Evolutionary conservation across 1,140 invertebrate genomes (phyloP).

Genomic region (Pseudoatta argentina): DNA sequence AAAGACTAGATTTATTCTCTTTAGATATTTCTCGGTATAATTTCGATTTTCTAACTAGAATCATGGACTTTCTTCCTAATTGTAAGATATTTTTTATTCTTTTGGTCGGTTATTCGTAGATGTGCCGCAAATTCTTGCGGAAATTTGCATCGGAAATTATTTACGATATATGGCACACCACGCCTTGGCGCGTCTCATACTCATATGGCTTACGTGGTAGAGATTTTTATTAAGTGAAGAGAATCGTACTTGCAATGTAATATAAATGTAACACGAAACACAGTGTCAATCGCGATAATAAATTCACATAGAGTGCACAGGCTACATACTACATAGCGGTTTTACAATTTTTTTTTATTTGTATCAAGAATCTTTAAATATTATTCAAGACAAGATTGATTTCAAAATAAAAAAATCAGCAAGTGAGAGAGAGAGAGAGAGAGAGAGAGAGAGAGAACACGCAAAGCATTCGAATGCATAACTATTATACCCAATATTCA

Average conservation of each 20-base stretch:
- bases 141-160: slow-evolving; percentile 5
- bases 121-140: slow-evolving; percentile 33
- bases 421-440: background rate
- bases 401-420: background rate
- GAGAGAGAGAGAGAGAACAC: background rate
- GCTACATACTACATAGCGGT: slow-evolving; percentile 31
- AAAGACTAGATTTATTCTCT: slow-evolving; percentile 78
- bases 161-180: slow-evolving; percentile 1
- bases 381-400: background rate
- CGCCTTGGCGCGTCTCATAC: background rate
- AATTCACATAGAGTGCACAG: slow-evolving; percentile 57
- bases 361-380: slow-evolving; percentile 38
- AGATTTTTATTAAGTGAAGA: slow-evolving; percentile 1
- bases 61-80: slow-evolving; percentile 28
- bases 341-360: slow-evolving; percentile 16
- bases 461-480: background rate
- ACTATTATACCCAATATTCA: background rate
- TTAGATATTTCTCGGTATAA: slow-evolving; percentile 70
- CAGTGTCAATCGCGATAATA: slow-evolving; percentile 27
- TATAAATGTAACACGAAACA: slow-evolving; percentile 19
- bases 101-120: slow-evolving; percentile 63
- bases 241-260: slow-evolving; percentile 26
- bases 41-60: slow-evolving; percentile 75
- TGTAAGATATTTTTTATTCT: slow-evolving; percentile 22
- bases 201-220: slow-evolving; percentile 20